Conservation (phyloP, 2,797 vertebrate genomes). For the Lates japonicus region DNA sequence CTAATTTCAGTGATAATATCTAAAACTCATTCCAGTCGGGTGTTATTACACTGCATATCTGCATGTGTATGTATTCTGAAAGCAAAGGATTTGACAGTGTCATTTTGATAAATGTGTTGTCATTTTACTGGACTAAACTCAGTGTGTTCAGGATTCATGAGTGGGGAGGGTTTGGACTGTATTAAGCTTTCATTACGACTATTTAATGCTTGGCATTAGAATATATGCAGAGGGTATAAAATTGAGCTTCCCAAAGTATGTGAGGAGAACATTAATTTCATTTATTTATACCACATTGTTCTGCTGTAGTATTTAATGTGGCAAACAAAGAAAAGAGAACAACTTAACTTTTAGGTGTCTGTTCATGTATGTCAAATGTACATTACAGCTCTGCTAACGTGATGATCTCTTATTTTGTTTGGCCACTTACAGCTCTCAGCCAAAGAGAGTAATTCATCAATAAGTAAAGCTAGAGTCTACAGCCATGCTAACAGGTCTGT, state of each 20-base stretch:
- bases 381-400: not conserved
- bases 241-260: not conserved
- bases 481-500: not conserved
- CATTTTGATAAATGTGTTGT: conserved; percentile 46
- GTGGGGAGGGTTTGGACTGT: not conserved
- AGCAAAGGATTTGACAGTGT: conserved; percentile 9
- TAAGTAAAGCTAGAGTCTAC: not conserved
- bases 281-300: not conserved
- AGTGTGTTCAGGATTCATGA: conserved; percentile 15
- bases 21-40: conserved; percentile 24
- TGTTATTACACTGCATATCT: conserved; percentile 30
- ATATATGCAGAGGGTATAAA: not conserved
- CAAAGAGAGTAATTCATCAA: not conserved
- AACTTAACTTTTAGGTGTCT: not conserved
- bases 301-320: not conserved
- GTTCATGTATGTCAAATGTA: not conserved
- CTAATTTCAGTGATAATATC: conserved; percentile 49
- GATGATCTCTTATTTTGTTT: not conserved
- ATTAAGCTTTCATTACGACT: conserved; percentile 21
- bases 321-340: not conserved
- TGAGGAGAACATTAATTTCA: conserved; percentile 7
- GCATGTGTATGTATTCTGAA: conserved; percentile 13
- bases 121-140: conserved; percentile 21
- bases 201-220: not conserved
- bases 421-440: no score